phyloP scores from a whole-genome alignment of 2,888 invertebrate species.

The Heliconius charithonia region DNA sequence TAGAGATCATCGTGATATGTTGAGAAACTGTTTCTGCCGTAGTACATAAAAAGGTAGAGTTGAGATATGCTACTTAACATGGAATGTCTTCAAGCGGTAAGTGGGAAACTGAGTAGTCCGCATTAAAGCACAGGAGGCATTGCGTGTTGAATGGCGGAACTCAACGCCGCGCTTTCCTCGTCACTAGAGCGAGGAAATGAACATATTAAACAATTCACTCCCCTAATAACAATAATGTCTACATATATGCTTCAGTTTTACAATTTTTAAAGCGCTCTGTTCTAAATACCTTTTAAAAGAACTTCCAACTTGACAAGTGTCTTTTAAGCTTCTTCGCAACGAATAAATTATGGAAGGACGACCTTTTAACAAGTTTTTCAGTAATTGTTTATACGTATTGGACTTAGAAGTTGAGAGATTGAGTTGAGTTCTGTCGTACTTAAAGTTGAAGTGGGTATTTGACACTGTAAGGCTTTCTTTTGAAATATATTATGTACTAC shows the following conservation, averaged over 20 bases:
- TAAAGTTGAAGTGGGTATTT: constrained; percentile 12
- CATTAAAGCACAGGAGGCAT: not conserved
- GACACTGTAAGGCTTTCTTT: not conserved
- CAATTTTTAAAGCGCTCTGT: constrained; percentile 13
- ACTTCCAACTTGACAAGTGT: constrained; percentile 32
- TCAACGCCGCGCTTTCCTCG: not conserved
- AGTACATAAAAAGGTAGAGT: too few species aligned
- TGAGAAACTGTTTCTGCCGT: too few species aligned
- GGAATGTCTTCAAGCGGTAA: too few species aligned
- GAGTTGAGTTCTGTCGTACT: constrained; percentile 12
- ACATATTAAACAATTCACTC: too few species aligned
- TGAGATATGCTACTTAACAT: too few species aligned
- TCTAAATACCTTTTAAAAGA: constrained; percentile 32
- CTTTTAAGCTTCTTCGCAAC: constrained; percentile 32
- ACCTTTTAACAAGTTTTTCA: constrained; percentile 34
- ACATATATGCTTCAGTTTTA: not conserved
- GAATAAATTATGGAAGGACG: constrained; percentile 36
- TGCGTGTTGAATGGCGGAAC: not conserved
- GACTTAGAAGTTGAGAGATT: constrained; percentile 28
- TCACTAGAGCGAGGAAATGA: not conserved
- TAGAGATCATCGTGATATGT: too few species aligned
- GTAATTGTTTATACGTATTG: constrained; percentile 37
- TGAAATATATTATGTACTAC: not conserved
- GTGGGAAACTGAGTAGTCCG: too few species aligned
- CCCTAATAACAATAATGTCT: not conserved